Percentiles rank a stretch among this genome's conserved stretches.
Conservation (phyloP, 2,797 vertebrate species). For the Ataeniobius toweri region DNA sequence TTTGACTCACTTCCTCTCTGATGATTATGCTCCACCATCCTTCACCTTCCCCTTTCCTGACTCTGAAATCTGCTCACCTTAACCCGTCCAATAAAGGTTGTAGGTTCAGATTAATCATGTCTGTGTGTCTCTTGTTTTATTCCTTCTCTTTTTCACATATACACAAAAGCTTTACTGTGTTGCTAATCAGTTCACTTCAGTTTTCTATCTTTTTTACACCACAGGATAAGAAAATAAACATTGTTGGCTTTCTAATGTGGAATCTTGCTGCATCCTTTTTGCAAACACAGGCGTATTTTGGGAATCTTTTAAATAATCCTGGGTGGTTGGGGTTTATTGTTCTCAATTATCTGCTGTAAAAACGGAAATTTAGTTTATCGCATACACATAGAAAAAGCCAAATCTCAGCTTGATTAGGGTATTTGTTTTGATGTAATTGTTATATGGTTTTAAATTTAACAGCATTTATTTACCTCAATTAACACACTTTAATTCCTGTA, state of each 20-base stretch:
- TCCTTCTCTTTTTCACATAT: conserved; percentile 1
- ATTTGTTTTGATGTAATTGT: not conserved
- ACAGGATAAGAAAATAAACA: conserved; percentile 57
- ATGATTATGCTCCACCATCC: conserved; percentile 40
- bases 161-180: not conserved
- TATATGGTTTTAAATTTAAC: not conserved
- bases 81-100: conserved; percentile 79
- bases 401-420: not conserved
- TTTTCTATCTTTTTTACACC: conserved; percentile 47
- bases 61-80: conserved; percentile 67
- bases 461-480: no score
- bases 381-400: not conserved
- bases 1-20: conserved; percentile 51
- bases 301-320: conserved; percentile 59
- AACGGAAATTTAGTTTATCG: conserved; percentile 27
- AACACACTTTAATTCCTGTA: no score
- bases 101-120: conserved; percentile 70
- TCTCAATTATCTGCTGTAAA: conserved; percentile 42
- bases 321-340: conserved; percentile 32
- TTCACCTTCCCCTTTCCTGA: conserved; percentile 52
- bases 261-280: conserved; percentile 56
- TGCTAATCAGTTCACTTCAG: conserved; percentile 24
- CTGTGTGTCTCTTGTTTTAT: conserved; percentile 35
- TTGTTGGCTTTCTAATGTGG: conserved; percentile 69
- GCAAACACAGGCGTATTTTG: conserved; percentile 29